phyloP scores from a whole-genome alignment of 1,140 invertebrate species.

The Meteorus sp. region DNA sequence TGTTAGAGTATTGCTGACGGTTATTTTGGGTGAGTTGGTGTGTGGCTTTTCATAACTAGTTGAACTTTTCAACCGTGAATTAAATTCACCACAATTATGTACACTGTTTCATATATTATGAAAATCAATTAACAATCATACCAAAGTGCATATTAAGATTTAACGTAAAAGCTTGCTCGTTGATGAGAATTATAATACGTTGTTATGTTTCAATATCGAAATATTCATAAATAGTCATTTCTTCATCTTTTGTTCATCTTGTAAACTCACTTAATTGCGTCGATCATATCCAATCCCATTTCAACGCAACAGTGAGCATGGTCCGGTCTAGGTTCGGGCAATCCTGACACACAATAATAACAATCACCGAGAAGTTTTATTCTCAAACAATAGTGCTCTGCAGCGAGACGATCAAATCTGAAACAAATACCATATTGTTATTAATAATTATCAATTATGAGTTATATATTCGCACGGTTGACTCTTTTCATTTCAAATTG shows the following conservation, averaged over 20 bases:
- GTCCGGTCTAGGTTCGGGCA: slow-evolving; percentile 83
- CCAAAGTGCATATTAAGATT: no score
- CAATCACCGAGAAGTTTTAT: slow-evolving; percentile 92
- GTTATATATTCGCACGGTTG: no score
- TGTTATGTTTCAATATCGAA: not conserved
- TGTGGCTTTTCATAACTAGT: slow-evolving; percentile 7
- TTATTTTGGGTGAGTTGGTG: not conserved
- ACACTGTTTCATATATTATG: no score
- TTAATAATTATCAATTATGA: no score
- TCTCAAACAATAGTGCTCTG: slow-evolving; percentile 85
- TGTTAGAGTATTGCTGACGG: no score
- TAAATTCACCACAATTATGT: no score
- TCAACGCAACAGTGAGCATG: slow-evolving; percentile 91
- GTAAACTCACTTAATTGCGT: slow-evolving; percentile 86
- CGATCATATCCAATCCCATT: slow-evolving; percentile 95
- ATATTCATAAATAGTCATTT: no score
- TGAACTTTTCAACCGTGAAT: slow-evolving; percentile 14
- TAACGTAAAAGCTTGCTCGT: no score
- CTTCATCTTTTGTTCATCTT: not conserved
- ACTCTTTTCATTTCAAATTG: no score
- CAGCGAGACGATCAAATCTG: slow-evolving; percentile 88
- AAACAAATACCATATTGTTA: slow-evolving; percentile 20
- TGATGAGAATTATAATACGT: no score
- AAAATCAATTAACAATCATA: no score
- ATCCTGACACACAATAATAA: slow-evolving; percentile 74